Percentiles rank a stretch among this genome's conserved stretches.
These are phyloP conservation scores for Etia nguti DNA, from an alignment of 2,113 vertebrate genomes.

Conservation along the genomic window DNA sequence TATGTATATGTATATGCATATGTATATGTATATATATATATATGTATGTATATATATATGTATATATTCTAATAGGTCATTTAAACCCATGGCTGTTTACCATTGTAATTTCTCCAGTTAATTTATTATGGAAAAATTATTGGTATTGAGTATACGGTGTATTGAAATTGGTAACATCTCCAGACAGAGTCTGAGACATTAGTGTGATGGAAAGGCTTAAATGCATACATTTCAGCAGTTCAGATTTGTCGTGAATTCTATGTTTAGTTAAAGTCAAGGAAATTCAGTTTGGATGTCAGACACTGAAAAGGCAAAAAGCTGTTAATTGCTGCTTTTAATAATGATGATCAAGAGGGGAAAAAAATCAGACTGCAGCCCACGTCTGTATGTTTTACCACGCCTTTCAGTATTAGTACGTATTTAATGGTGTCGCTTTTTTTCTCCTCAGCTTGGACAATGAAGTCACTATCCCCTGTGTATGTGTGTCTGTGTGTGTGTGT, in stretches of 20 bases:
- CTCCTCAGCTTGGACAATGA: not conserved
- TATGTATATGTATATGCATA: no score
- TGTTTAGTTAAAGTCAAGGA: not conserved
- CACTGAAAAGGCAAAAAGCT: not conserved
- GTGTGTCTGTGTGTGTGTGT: not conserved
- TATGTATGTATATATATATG: not conserved
- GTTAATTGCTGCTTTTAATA: not conserved
- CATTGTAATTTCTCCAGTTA: not conserved
- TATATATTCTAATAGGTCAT: not conserved
- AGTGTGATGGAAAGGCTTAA: not conserved
- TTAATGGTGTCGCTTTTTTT: not conserved
- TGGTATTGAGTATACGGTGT: not conserved
- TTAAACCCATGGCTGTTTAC: not conserved
- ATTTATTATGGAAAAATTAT: not conserved
- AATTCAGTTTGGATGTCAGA: not conserved
- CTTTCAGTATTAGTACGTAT: not conserved
- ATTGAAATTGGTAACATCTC: not conserved
- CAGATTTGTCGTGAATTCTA: not conserved
- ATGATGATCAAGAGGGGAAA: rapidly evolving
- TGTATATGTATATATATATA: not conserved
- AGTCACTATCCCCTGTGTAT: not conserved
- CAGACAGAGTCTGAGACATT: not conserved
- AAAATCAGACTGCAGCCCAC: not conserved
- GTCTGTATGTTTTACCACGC: not conserved
- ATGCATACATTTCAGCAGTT: not conserved